phyloP scores from a whole-genome alignment of 1,140 invertebrate genomes.

The Drosophila trapezifrons region DNA sequence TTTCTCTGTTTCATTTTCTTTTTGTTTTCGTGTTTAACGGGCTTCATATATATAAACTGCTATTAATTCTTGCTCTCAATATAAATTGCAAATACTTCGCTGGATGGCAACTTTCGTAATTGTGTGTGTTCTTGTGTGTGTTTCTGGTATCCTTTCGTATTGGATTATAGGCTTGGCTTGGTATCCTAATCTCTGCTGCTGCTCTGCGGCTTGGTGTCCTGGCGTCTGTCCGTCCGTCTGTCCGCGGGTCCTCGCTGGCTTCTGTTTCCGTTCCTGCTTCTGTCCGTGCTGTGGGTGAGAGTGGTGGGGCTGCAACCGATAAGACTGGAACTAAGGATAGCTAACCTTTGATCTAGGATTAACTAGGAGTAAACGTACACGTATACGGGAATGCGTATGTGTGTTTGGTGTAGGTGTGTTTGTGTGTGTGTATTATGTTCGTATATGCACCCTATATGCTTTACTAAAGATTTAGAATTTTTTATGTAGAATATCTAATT shows the following conservation, averaged over 20 bases:
- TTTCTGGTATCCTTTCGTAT: constrained; percentile 14
- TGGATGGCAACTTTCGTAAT: constrained; percentile 81
- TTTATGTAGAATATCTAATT: constrained; percentile 81
- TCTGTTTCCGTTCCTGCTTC: constrained; percentile 11
- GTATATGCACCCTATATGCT: constrained; percentile 60
- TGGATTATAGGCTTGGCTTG: constrained; percentile 44
- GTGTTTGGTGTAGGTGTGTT: constrained; percentile 9
- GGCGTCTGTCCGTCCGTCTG: constrained; percentile 19
- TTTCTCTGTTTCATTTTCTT: constrained; percentile 35
- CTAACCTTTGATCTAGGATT: constrained; percentile 3
- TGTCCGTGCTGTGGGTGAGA: constrained; percentile 14
- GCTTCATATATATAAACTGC: constrained; percentile 47
- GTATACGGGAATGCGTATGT: constrained; percentile 15
- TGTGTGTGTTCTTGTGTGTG: constrained; percentile 35
- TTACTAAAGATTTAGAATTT: constrained; percentile 69
- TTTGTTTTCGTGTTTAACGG: constrained; percentile 43
- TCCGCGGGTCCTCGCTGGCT: constrained; percentile 21
- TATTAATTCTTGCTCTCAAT: constrained; percentile 62
- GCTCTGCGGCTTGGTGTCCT: constrained; percentile 12
- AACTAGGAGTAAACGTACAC: constrained; percentile 1
- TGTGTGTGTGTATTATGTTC: constrained; percentile 16
- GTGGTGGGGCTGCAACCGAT: constrained; percentile 28
- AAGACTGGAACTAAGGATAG: constrained; percentile 18
- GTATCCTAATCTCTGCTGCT: constrained; percentile 50
- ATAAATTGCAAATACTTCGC: constrained; percentile 76